A percentile compares a stretch with the other conserved stretches of the same genome.
phyloP scores from a whole-genome alignment of 1,140 invertebrate species.

The Papilio polytes region DNA sequence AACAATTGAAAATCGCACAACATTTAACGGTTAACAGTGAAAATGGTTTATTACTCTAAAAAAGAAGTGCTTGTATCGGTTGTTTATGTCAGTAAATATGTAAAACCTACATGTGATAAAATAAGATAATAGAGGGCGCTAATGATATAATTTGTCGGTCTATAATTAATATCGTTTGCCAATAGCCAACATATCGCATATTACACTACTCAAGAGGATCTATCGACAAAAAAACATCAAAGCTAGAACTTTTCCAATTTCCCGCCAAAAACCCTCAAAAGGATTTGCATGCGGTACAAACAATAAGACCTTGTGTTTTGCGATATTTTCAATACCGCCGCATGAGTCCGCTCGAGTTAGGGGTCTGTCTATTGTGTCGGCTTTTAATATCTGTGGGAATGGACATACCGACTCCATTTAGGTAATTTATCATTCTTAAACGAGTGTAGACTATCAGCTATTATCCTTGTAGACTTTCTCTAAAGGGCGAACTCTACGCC shows the following conservation, averaged over 20 bases:
- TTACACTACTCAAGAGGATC: conserved; percentile 51
- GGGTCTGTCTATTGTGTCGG: conserved; percentile 70
- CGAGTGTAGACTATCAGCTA: conserved; percentile 65
- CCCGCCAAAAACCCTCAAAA: conserved; percentile 68
- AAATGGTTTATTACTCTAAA: too few relatives aligned
- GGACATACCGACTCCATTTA: conserved; percentile 80
- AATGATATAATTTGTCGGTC: too few relatives aligned
- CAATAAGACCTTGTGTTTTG: conserved; percentile 64
- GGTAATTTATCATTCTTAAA: conserved; percentile 83
- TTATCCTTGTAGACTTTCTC: conserved; percentile 67
- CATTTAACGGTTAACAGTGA: too few relatives aligned
- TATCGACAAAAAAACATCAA: conserved; percentile 67
- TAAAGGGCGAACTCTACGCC: conserved; percentile 57
- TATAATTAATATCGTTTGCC: background rate
- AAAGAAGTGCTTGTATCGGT: too few relatives aligned
- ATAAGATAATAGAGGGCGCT: too few relatives aligned
- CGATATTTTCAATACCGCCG: conserved; percentile 76
- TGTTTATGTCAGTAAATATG: too few relatives aligned
- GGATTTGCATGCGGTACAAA: conserved; percentile 74
- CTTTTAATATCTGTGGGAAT: conserved; percentile 83
- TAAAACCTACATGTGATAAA: too few relatives aligned
- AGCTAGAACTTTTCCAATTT: conserved; percentile 80
- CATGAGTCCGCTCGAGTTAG: conserved; percentile 66
- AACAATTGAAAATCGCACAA: too few relatives aligned
- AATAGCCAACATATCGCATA: background rate